Evolutionary conservation across 2,888 invertebrate genomes (phyloP).

Genomic region (Dolichomitus sp.): DNA sequence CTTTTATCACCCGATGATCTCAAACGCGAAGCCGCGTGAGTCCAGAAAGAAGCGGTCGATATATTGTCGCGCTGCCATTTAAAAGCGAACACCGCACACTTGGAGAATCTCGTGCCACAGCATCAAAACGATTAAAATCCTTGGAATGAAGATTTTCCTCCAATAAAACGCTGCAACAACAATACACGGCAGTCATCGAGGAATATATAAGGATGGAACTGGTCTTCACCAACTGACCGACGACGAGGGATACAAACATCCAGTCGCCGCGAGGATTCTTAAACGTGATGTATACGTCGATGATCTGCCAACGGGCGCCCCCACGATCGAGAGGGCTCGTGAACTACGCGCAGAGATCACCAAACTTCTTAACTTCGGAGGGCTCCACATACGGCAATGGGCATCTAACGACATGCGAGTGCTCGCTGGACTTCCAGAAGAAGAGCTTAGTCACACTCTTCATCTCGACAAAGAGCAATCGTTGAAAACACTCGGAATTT

Average conservation of each 20-base stretch:
- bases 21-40: neutral
- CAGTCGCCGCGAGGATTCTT: slow-evolving; percentile 58
- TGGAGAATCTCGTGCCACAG: neutral
- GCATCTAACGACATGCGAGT: no score
- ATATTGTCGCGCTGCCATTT: no score
- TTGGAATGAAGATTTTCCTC: no score
- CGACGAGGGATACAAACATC: slow-evolving; percentile 23
- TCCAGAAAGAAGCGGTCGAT: no score
- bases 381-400: slow-evolving; percentile 9
- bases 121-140: neutral
- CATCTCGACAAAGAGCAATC: no score
- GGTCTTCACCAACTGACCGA: no score
- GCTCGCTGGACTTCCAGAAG: no score
- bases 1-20: neutral
- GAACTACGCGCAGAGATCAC: slow-evolving; percentile 27
- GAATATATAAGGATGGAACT: no score
- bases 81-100: no score
- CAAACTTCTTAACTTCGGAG: slow-evolving; percentile 34
- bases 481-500: neutral
- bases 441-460: no score
- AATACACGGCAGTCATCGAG: no score
- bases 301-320: slow-evolving; percentile 70
- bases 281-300: slow-evolving; percentile 74
- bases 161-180: no score
- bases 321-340: slow-evolving; percentile 4